Base-by-base conservation (phyloP, 2,113 vertebrate species). In the Arenaria interpres region DNA sequence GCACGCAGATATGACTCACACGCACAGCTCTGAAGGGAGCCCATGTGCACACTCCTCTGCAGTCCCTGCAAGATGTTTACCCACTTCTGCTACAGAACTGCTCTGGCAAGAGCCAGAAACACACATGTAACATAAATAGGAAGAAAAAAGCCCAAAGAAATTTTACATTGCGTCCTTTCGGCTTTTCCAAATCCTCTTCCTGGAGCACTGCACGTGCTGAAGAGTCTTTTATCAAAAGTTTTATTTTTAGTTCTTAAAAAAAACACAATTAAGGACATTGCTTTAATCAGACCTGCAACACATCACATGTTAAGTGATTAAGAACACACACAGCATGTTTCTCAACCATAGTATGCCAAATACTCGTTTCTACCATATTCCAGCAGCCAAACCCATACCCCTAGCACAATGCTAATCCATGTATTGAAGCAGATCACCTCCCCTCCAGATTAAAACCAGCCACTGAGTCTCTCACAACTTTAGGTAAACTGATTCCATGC, bases 41-140 rank as follows among this genome's bases (percentile, higher is more conserved):
- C 89, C 94, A 91, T 93, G 90, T 92, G 95, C 92, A 82, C 73
- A 78, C 88, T 97, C 96, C 95, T 95, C 95, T 95, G 94, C 93
- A 97, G 94, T 91, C 89, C 89, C 94, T 92, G 91, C 43, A 94
- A 78, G 89, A 92, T 73, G 89, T 89, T 96, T 93, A 95, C 66
- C 73, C 77, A 12, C 32, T 75, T 30, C 69, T 87, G 80, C 76
- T 91, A 85, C 1, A 60, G 48, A 85, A 78, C 60, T 22, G 51
- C 76, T 48, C 85, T 56, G 66, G 43, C 35, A 84, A 20, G 39
- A 75, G 73, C 51, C 66, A 89, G 33, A 51, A 92, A 77, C 60
- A 74, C 11, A 3, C 24, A 67, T 20, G 3, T 3, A 35, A 60
- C 35, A 57, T 0, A 24, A 27, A 43, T 1, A 80, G 33, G 43